Percentiles rank a stretch among this genome's conserved stretches.
These are phyloP conservation scores for Drosophila merina DNA, from an alignment of 2,888 invertebrate genomes.

Conservation along the genomic window DNA sequence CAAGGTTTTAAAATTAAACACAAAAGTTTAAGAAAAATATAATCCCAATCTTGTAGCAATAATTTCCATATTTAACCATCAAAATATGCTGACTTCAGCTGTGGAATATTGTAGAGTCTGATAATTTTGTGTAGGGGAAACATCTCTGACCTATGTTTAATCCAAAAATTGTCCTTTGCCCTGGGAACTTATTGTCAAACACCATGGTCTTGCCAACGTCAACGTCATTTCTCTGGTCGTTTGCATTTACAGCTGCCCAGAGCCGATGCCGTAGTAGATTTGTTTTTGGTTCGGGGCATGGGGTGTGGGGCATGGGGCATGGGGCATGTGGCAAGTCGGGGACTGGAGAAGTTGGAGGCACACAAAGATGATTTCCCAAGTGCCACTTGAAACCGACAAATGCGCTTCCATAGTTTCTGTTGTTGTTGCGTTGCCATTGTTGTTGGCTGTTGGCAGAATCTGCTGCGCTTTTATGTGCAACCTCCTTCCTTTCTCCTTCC, in stretches of 20 bases:
- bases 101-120: background rate
- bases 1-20: background rate
- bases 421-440: conserved; percentile 41
- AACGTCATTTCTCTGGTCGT: conserved; percentile 58
- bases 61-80: too few relatives aligned
- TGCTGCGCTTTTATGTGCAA: conserved; percentile 67
- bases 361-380: conserved; percentile 79
- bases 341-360: conserved; percentile 29
- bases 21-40: background rate
- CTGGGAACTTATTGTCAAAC: conserved; percentile 51
- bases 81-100: too few relatives aligned
- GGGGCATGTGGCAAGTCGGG: background rate
- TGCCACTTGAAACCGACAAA: conserved; percentile 74
- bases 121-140: conserved; percentile 16
- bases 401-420: conserved; percentile 52
- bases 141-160: background rate
- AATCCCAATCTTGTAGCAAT: too few relatives aligned
- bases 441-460: conserved; percentile 44
- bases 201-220: conserved; percentile 56
- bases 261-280: conserved; percentile 24
- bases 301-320: background rate
- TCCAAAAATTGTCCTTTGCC: conserved; percentile 15
- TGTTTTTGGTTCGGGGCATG: background rate
- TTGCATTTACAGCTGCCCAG: conserved; percentile 69
- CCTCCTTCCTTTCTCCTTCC: conserved; percentile 2